A percentile compares a stretch with the other conserved stretches of the same genome.
These are phyloP conservation scores for Syritta pipiens DNA, from an alignment of 2,888 invertebrate genomes.

Conservation along the genomic window DNA sequence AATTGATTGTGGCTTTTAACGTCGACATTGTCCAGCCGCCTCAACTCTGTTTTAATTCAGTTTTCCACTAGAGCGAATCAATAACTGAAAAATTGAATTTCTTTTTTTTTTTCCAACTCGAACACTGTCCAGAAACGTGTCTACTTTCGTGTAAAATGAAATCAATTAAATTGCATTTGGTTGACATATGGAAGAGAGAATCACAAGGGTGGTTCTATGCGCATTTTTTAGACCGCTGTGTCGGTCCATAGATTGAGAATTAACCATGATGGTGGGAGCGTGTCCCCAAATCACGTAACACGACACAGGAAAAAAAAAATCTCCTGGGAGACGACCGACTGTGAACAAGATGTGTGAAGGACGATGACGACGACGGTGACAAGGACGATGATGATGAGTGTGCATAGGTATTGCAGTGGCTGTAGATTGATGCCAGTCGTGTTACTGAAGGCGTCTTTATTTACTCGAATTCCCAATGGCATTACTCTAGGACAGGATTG, in stretches of 20 bases:
- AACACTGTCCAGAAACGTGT: background rate
- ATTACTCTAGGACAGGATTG: background rate
- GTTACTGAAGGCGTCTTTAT: slow-evolving; percentile 22
- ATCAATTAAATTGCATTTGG: slow-evolving; percentile 48
- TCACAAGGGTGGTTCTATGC: too few relatives aligned
- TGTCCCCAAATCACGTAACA: slow-evolving; percentile 40
- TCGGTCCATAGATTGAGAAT: slow-evolving; percentile 21
- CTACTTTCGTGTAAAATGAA: slow-evolving; percentile 20
- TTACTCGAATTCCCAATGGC: background rate
- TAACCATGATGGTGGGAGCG: slow-evolving; percentile 22
- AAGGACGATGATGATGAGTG: slow-evolving; percentile 1
- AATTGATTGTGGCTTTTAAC: too few relatives aligned
- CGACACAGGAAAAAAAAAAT: slow-evolving; percentile 34
- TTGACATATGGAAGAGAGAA: background rate
- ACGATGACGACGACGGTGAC: background rate
- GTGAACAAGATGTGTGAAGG: too few relatives aligned
- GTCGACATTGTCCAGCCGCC: too few relatives aligned
- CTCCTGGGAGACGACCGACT: slow-evolving; percentile 18
- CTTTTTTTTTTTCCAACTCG: slow-evolving; percentile 12
- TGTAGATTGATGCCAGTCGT: slow-evolving; percentile 46
- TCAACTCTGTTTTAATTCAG: too few relatives aligned
- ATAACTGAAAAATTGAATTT: slow-evolving; percentile 21
- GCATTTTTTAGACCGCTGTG: too few relatives aligned
- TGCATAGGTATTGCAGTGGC: slow-evolving; percentile 28
- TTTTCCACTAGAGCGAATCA: slow-evolving; percentile 21